These are phyloP conservation scores for Macrophya annulata DNA, from an alignment of 2,888 invertebrate genomes.

Conservation along the genomic window DNA sequence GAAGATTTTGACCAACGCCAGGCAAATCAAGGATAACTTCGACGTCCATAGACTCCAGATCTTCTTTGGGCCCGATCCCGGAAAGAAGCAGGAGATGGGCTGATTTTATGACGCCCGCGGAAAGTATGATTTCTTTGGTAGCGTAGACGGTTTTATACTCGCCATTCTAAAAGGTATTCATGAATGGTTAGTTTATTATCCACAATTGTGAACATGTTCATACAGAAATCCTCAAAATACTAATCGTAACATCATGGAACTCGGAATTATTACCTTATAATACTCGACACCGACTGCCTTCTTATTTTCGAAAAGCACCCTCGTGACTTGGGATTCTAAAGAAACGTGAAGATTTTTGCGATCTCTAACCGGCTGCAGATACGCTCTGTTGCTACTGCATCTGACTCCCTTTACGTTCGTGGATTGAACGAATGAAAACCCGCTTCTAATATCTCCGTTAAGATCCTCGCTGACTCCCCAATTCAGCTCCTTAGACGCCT, in stretches of 20 bases:
- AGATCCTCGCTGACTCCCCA: slow-evolving; percentile 84
- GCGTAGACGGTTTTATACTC: slow-evolving; percentile 61
- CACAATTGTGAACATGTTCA: not conserved
- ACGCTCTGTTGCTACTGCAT: slow-evolving; percentile 84
- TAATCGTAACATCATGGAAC: not conserved
- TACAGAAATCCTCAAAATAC: not conserved
- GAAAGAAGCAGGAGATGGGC: slow-evolving; percentile 86
- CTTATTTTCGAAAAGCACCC: not conserved
- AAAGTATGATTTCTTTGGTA: slow-evolving; percentile 81
- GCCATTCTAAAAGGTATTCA: slow-evolving; percentile 62
- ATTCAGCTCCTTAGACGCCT: slow-evolving; percentile 84
- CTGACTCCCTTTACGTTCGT: slow-evolving; percentile 84
- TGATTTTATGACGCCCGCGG: slow-evolving; percentile 85
- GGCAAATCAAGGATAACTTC: slow-evolving; percentile 83
- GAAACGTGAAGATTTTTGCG: not conserved
- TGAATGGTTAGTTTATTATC: not conserved
- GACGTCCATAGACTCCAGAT: slow-evolving; percentile 82
- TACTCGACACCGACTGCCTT: slow-evolving; percentile 9
- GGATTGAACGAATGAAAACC: slow-evolving; percentile 86
- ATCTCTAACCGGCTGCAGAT: slow-evolving; percentile 80
- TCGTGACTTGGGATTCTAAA: not conserved
- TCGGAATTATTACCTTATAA: not conserved
- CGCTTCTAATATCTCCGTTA: slow-evolving; percentile 70
- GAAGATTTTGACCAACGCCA: slow-evolving; percentile 86
- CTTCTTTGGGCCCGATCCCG: slow-evolving; percentile 85